These are phyloP conservation scores for Bucco capensis DNA, from an alignment of 2,113 vertebrate species.

Conservation along the genomic window DNA sequence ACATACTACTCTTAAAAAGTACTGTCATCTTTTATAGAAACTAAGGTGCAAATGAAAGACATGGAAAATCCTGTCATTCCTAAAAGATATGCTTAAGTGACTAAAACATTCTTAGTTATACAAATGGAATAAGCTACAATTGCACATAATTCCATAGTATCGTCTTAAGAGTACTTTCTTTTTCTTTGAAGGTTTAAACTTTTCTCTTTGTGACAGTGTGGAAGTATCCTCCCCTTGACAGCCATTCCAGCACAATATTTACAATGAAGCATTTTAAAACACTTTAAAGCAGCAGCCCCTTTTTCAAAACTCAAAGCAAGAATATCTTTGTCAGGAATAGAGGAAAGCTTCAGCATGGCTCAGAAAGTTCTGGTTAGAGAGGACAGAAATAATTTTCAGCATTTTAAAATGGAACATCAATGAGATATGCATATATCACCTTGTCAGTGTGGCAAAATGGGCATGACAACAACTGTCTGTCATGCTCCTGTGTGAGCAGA, in stretches of 20 bases:
- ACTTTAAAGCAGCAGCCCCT: not conserved
- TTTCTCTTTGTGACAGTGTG: not conserved
- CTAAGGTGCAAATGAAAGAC: not conserved
- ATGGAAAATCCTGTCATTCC: not conserved
- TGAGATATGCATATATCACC: not conserved
- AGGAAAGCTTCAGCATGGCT: not conserved
- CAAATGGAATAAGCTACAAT: not conserved
- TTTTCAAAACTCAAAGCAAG: not conserved
- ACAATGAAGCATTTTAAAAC: not conserved
- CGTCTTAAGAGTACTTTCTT: not conserved
- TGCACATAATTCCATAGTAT: not conserved
- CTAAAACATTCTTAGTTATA: not conserved
- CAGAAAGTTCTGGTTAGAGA: not conserved
- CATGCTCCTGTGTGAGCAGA: not conserved
- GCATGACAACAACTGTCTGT: not conserved
- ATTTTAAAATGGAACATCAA: not conserved
- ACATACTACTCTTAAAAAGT: not conserved
- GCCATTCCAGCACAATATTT: not conserved
- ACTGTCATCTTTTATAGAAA: not conserved
- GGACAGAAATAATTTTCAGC: not conserved
- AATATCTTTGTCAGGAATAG: not conserved
- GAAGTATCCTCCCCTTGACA: not conserved
- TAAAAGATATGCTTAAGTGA: not conserved
- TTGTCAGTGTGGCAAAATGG: not conserved
- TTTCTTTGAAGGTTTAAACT: not conserved